phyloP scores from a whole-genome alignment of 2,797 vertebrate genomes.

The Podarcis siculus region DNA sequence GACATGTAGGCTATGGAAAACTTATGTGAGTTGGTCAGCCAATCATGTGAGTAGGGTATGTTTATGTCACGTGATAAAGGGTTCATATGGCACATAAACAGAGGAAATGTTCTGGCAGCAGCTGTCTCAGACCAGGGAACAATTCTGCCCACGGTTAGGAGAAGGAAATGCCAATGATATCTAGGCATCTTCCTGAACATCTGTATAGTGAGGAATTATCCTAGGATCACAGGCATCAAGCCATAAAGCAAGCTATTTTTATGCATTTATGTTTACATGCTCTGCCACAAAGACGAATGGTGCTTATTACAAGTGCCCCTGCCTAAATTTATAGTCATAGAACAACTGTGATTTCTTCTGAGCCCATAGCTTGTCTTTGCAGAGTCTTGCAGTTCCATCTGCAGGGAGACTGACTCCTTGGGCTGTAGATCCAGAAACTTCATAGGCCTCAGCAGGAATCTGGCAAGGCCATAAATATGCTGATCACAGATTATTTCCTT shows the following conservation, averaged over 20 bases:
- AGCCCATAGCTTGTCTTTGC: neutral
- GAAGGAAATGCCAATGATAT: no score
- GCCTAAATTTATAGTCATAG: neutral
- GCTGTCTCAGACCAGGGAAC: neutral
- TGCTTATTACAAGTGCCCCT: neutral
- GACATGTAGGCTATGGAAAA: neutral
- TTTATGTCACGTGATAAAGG: neutral
- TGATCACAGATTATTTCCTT: constrained; percentile 5
- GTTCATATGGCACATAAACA: neutral
- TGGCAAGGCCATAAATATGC: neutral
- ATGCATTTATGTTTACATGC: neutral
- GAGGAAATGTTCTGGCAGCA: neutral
- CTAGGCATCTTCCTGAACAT: neutral
- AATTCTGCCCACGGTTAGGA: neutral
- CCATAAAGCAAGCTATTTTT: neutral
- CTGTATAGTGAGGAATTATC: no score
- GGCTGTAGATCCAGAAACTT: neutral
- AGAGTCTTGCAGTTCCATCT: neutral
- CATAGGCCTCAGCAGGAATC: neutral
- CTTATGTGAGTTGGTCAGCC: neutral
- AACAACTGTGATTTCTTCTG: constrained; percentile 3
- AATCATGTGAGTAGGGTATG: neutral
- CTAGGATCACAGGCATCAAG: neutral
- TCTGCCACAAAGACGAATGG: neutral
- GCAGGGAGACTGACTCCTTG: neutral